These are phyloP conservation scores for Napeogenes inachia DNA, from an alignment of 2,888 invertebrate genomes.

Conservation along the genomic window DNA sequence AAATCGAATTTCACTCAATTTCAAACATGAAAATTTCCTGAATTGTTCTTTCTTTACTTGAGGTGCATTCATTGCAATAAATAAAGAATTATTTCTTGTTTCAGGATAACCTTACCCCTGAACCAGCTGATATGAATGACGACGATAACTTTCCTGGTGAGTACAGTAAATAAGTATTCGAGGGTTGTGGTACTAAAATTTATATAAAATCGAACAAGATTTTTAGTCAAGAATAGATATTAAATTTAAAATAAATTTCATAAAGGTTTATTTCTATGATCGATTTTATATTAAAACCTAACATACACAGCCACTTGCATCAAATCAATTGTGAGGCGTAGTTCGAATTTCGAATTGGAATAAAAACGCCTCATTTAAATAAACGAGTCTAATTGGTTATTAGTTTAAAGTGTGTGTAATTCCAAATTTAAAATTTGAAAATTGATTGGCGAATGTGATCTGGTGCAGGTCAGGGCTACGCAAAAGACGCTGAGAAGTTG, in stretches of 20 bases:
- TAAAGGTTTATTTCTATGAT: constrained; percentile 9
- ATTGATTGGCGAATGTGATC: constrained; percentile 73
- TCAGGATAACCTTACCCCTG: constrained; percentile 84
- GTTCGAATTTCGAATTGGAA: constrained; percentile 43
- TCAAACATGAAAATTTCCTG: too few species aligned
- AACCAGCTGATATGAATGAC: constrained; percentile 82
- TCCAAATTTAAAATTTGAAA: constrained; percentile 48
- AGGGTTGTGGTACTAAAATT: constrained; percentile 1
- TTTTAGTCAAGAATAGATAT: background rate
- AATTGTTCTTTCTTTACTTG: background rate
- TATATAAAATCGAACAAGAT: constrained; percentile 14
- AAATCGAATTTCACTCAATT: too few species aligned
- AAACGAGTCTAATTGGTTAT: constrained; percentile 49
- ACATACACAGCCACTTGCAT: constrained; percentile 66
- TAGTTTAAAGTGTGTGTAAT: constrained; percentile 26
- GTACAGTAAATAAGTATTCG: constrained; percentile 37
- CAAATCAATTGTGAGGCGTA: constrained; percentile 65
- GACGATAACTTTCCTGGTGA: constrained; percentile 85
- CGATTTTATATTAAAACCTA: constrained; percentile 14
- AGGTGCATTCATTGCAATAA: constrained; percentile 7
- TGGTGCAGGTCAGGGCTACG: constrained; percentile 77
- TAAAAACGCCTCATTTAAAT: constrained; percentile 32
- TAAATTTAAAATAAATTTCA: background rate
- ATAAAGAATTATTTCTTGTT: constrained; percentile 57
- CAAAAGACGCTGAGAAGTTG: constrained; percentile 92